Evolutionary conservation across 2,888 invertebrate species (phyloP), one percentile per base, ranked within the genome.

Genomic region (Brachyptera putata): DNA sequence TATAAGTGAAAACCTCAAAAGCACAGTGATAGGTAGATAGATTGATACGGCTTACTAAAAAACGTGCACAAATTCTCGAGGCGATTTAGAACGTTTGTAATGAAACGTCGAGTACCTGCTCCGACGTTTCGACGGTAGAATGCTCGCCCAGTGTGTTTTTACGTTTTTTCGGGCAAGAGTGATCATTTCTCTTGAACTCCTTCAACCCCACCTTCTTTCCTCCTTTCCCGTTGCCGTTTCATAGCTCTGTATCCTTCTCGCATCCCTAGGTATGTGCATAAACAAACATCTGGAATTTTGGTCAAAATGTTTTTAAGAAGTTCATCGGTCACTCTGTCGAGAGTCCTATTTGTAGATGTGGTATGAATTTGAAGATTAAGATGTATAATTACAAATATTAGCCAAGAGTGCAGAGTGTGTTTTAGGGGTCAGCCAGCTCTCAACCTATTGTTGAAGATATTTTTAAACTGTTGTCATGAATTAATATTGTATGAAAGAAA

Each of bases 371-470:
- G n/a, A n/a, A n/a, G n/a, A n/a, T n/a, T n/a, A n/a, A n/a, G n/a
- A n/a, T n/a, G n/a, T n/a, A n/a, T n/a, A n/a, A n/a, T n/a, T n/a
- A n/a, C n/a, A n/a, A 7, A 11, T 30, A 11, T 21, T 58, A 65
- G 65, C 65, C 65, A 64, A 63, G 65, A 65, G 65, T 65, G 65
- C 65, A 65, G 65, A 65, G 64, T 65, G 65, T 65, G 65, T 63
- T 61, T 56, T 64, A 63, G 65, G 65, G 65, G 65, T 65, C 65
- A 65, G 65, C 64, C 65, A 65, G 65, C 65, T 61, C 53, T 60
- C 58, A 34, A 58, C 36, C 53, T 60, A 30, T 55, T 57, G 50
- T 60, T 30, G 30, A 30, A 30, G 7, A 30, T 30, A 30, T 30
- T 30, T 30, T 30, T 30, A 30, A 30, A 30, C 30, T 7, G 48